Conservation (phyloP, 2,113 vertebrate genomes). For the Cephalopterus ornatus region DNA sequence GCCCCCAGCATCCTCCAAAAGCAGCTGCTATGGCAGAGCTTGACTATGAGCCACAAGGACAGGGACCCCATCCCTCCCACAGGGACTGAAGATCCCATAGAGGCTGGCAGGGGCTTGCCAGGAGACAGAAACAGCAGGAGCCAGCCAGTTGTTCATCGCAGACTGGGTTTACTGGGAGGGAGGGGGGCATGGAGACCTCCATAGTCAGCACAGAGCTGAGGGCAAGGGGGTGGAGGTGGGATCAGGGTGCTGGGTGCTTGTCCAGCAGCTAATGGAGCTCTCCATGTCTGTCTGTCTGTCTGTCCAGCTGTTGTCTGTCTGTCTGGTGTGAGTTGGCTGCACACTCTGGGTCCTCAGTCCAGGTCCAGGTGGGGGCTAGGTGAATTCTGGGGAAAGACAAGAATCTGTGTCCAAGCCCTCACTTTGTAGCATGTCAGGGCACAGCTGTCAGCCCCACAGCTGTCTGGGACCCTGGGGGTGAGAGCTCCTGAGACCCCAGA, state of each 20-base stretch:
- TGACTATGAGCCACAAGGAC: not conserved
- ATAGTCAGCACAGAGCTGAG: not conserved
- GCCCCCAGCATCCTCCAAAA: not conserved
- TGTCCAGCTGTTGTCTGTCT: not conserved
- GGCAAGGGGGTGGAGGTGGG: not conserved
- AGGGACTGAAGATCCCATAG: not conserved
- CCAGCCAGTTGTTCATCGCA: not conserved
- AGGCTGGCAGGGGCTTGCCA: rapidly evolving
- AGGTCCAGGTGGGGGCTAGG: not conserved
- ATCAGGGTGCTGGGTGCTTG: rapidly evolving
- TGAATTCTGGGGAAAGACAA: not conserved
- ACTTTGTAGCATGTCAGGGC: rapidly evolving
- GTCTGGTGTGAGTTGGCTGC: not conserved
- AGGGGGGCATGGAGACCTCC: rapidly evolving
- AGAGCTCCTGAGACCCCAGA: not conserved
- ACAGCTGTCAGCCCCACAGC: rapidly evolving
- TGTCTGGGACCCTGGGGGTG: rapidly evolving
- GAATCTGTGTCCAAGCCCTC: not conserved
- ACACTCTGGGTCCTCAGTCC: not conserved
- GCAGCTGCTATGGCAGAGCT: not conserved
- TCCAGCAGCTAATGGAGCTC: not conserved
- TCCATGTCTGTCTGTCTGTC: not conserved
- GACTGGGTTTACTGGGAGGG: not conserved
- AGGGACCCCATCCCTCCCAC: not conserved
- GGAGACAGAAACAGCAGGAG: not conserved